Evolutionary conservation across 2,888 invertebrate species (phyloP).

Genomic region (Morinoia aosen): DNA sequence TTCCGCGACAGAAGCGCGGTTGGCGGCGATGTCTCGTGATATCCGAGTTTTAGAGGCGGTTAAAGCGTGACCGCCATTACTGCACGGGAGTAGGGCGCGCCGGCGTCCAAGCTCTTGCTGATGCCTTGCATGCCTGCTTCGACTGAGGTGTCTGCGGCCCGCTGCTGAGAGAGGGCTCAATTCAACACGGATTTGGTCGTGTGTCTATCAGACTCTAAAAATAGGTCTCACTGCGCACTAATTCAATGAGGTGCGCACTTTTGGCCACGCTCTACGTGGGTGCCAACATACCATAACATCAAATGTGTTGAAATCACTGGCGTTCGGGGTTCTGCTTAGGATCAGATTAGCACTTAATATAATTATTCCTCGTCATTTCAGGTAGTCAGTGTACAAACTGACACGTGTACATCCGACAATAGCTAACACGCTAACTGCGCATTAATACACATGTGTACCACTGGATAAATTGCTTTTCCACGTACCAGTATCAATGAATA

Average conservation of each 20-base stretch:
- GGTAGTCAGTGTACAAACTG: background rate
- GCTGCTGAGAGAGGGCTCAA: background rate
- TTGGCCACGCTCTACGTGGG: background rate
- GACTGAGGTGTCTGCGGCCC: background rate
- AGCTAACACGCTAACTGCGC: background rate
- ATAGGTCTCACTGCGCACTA: background rate
- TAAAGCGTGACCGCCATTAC: constrained; percentile 27
- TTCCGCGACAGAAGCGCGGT: constrained; percentile 35
- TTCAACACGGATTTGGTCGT: background rate
- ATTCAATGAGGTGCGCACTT: background rate
- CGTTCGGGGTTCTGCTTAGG: background rate
- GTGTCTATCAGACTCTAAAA: background rate
- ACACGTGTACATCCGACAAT: background rate
- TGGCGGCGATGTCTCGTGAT: constrained; percentile 37
- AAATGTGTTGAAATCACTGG: background rate
- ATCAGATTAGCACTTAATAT: background rate
- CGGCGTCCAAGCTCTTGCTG: background rate
- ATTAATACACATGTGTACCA: too few relatives aligned
- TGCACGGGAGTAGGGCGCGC: background rate
- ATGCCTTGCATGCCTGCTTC: background rate
- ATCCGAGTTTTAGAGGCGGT: background rate
- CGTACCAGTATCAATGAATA: too few relatives aligned
- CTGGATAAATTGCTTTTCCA: too few relatives aligned
- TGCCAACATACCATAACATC: background rate
- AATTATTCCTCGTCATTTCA: background rate